Evolutionary conservation across 2,888 invertebrate species (phyloP), one percentile per base, ranked within the genome.

Genomic region (Caenorhabditis doughertyi): DNA sequence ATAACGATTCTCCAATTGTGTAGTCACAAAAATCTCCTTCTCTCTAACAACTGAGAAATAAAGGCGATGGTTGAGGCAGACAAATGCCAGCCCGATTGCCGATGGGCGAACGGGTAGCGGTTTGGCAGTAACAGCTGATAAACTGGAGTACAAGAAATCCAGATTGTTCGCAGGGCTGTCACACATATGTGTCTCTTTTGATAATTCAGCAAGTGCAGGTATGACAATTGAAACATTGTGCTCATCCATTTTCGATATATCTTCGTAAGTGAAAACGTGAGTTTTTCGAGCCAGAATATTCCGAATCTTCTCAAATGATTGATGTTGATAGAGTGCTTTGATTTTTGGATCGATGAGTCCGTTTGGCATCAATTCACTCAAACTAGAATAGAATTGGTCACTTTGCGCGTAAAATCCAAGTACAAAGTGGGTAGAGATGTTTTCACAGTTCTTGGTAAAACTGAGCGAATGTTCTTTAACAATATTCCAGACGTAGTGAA

Each of bases 301-400:
- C 5, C 7, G 4, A 2, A 74, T 1, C 3, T 49, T n/a, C 1
- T 8, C 3, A 25, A 77, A 60, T 7, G 35, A 23, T 29, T 68
- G 65, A 25, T 58, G 44, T 39, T 25, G 11, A 21, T 77, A 68
- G 21, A 25, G 68, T 0, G 32, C 9, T 32, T 32, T 58, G 58
- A 68, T 77, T 16, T n/a, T 60, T 0, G 16, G 49, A 35, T 77
- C 76, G 1, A 77, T 35, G 7, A 2, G 11, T 13, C 16, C 2
- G 16, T 35, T 18, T 5, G 65, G 47, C 55, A 56, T 18, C 18
- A 25, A n/a, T 21, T 8, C 1, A 5, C 7, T n/a, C 9, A 67
- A 7, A 0, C 5, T 16, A 0, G 3, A 23, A 16, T n/a, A 74
- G 21, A 64, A 55, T 7, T 9, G 8, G 0, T 16, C 9, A 7